phyloP scores from a whole-genome alignment of 2,113 vertebrate species.

The Myotis yumanensis region DNA sequence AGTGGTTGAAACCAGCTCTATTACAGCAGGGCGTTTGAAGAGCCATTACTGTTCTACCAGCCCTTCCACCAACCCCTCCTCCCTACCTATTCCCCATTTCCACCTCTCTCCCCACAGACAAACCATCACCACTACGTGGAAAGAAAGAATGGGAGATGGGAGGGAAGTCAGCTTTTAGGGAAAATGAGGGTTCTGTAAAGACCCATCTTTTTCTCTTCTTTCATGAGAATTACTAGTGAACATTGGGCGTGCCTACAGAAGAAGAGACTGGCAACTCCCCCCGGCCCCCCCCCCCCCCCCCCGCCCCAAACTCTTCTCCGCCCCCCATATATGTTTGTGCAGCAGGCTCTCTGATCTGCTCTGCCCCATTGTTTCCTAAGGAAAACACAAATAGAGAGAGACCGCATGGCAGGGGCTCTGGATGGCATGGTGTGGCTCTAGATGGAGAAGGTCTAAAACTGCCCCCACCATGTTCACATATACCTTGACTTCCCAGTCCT shows the following conservation, averaged over 20 bases:
- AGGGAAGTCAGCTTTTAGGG: not conserved
- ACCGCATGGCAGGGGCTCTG: not conserved
- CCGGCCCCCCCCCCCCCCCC: not conserved
- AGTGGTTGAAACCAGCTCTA: not conserved
- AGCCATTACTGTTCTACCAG: not conserved
- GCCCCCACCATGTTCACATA: not conserved
- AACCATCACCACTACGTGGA: not conserved
- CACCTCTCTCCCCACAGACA: not conserved
- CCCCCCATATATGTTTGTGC: not conserved
- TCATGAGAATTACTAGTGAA: not conserved
- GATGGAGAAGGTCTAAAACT: not conserved
- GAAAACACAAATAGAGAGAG: not conserved
- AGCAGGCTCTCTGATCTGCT: not conserved
- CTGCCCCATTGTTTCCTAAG: not conserved
- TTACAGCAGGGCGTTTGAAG: not conserved
- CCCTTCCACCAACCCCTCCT: not conserved
- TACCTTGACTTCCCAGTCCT: not conserved
- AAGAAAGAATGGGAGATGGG: not conserved
- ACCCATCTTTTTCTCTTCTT: not conserved
- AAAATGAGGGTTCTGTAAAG: not conserved
- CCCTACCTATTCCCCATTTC: not conserved
- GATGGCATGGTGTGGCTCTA: not conserved
- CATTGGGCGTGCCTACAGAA: not conserved
- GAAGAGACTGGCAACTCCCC: not conserved
- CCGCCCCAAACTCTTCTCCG: rapidly evolving